A percentile compares a stretch with the other conserved stretches of the same genome.
These are phyloP conservation scores for Siniperca scherzeri DNA, from an alignment of 2,797 vertebrate genomes.

Conservation along the genomic window DNA sequence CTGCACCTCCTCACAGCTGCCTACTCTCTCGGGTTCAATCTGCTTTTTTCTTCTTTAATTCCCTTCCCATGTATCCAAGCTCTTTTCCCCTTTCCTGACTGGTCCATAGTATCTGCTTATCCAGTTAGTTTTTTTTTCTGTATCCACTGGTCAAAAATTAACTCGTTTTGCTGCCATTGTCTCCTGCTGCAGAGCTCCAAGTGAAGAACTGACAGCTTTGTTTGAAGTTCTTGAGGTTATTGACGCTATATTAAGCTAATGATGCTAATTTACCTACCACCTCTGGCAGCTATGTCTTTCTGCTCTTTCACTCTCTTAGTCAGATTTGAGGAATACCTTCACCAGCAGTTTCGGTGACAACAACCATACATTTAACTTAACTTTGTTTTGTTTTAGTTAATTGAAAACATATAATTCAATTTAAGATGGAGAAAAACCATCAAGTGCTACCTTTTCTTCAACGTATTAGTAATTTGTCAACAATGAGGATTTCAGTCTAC, in stretches of 20 bases:
- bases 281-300: not conserved
- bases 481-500: constrained; percentile 37
- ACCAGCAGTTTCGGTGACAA: not conserved
- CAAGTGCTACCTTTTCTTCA: constrained; percentile 11
- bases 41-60: constrained; percentile 25
- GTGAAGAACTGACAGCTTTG: not conserved
- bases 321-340: not conserved
- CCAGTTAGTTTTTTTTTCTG: not conserved
- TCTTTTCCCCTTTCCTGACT: constrained; percentile 27
- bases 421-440: constrained; percentile 5
- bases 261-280: not conserved
- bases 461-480: constrained; percentile 38
- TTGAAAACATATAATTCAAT: constrained; percentile 9
- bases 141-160: constrained; percentile 8
- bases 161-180: not conserved
- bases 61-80: constrained; percentile 22
- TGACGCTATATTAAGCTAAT: not conserved
- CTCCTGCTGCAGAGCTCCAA: not conserved
- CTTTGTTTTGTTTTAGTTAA: not conserved
- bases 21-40: constrained; percentile 56
- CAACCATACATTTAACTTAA: not conserved
- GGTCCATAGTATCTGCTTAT: not conserved
- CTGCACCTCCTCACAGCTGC: constrained; percentile 78
- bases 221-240: not conserved
- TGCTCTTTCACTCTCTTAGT: not conserved